Evolutionary conservation across 1,140 invertebrate genomes (phyloP), one percentile per base, ranked within the genome.

Genomic region (Chionoecetes opilio): DNA sequence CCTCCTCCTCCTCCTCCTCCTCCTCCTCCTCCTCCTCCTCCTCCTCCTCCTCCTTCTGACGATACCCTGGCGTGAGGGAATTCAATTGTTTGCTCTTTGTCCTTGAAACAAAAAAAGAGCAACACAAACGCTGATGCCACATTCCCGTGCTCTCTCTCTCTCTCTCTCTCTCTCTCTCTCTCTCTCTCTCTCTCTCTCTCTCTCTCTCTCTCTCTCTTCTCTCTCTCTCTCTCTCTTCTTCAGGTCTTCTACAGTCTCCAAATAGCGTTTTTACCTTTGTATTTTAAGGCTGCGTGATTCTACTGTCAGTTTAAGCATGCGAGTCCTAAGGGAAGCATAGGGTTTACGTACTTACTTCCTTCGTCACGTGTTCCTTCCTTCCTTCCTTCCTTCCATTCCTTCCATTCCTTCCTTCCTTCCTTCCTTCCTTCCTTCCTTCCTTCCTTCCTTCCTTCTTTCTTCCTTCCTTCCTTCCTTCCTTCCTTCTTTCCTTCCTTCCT

Each of bases 71-170:
- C 63, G 63, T 17, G 63, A 75, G 63, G 21, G n/a, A 75, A 75
- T 75, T 75, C 63, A 75, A 75, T 75, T 75, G 63, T 75, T 75
- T 75, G 26, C 63, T n/a, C 63, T 75, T 75, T 75, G 63, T 75
- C 63, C 21, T 75, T 26, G 63, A 21, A 75, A 75, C n/a, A 75
- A 3, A 75, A 26, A 75, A n/a, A n/a, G 21, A 75, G n/a, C 63
- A 75, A 75, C 63, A 75, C 6, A 17, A 46, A 75, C 5, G 63
- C 63, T 75, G 63, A 75, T 75, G n/a, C 63, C 63, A n/a, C 63
- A 1, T 21, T 75, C 63, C 0, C 63, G 26, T 0, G 26, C 63
- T 75, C 63, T 75, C 63, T 75, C 63, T 75, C 63, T 75, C 63
- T 75, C 63, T n/a, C n/a, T 75, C n/a, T 75, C 63, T n/a, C n/a